Evolutionary conservation across 2,888 invertebrate genomes (phyloP).

Genomic region (Magallana nippona): DNA sequence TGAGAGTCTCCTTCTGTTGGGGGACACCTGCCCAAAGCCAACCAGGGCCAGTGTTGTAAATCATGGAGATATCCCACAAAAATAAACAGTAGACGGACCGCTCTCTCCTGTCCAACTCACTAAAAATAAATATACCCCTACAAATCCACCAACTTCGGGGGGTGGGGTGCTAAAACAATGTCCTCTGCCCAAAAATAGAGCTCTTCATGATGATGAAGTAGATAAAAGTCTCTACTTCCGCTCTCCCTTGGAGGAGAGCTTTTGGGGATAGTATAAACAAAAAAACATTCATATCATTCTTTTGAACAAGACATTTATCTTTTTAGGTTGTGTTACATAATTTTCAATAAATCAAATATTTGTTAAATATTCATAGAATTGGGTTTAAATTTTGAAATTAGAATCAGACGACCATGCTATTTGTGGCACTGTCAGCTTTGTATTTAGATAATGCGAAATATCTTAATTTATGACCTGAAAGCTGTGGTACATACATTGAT

Average conservation of each 20-base stretch:
- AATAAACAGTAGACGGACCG: conserved; percentile 15
- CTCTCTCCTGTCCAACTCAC: not conserved
- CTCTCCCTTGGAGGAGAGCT: not conserved
- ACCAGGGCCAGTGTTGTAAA: not conserved
- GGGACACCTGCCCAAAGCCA: conserved; percentile 24
- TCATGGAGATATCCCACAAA: conserved; percentile 12
- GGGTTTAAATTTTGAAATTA: too few species aligned
- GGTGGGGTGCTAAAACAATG: too few species aligned
- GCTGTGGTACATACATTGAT: too few species aligned
- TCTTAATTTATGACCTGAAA: too few species aligned
- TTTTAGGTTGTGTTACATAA: too few species aligned
- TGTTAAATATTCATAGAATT: too few species aligned
- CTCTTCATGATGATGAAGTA: not conserved
- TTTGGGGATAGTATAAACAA: not conserved
- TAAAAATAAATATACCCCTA: not conserved
- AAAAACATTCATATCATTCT: not conserved
- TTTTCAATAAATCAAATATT: too few species aligned
- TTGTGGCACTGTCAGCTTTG: too few species aligned
- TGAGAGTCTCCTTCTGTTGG: conserved; percentile 13
- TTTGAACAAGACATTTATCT: too few species aligned
- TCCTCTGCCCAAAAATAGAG: not conserved
- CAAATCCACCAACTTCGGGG: not conserved
- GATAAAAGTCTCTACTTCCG: not conserved
- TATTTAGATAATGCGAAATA: too few species aligned
- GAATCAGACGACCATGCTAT: too few species aligned